phyloP scores from a whole-genome alignment of 2,797 vertebrate genomes.

The Pelodytes ibericus region DNA sequence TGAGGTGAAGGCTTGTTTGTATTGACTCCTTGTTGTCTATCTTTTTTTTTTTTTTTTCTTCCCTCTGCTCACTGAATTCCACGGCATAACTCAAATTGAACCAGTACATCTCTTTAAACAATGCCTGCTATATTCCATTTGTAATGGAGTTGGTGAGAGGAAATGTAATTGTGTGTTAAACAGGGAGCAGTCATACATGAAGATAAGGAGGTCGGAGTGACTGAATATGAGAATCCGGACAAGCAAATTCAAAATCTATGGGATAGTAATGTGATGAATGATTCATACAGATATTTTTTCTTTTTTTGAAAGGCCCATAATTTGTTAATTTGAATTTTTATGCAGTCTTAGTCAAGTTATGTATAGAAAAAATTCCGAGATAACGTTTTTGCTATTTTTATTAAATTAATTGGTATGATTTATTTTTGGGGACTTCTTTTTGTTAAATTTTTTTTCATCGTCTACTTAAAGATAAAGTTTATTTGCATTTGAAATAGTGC shows the following conservation, averaged over 20 bases:
- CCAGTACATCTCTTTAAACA: constrained; percentile 77
- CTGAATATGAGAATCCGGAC: constrained; percentile 60
- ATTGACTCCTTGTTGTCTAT: constrained; percentile 67
- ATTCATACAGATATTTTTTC: constrained; percentile 56
- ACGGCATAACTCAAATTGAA: constrained; percentile 72
- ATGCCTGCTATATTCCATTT: constrained; percentile 71
- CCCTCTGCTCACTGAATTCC: constrained; percentile 71
- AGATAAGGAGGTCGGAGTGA: constrained; percentile 62
- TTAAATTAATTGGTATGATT: constrained; percentile 28
- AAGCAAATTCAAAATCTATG: constrained; percentile 55
- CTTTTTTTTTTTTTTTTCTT: constrained; percentile 44
- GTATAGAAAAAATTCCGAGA: background rate
- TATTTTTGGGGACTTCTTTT: background rate
- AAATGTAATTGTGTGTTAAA: constrained; percentile 68
- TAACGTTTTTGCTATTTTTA: constrained; percentile 1
- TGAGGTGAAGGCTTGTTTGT: constrained; percentile 43
- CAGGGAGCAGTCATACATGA: constrained; percentile 66
- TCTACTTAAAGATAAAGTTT: background rate
- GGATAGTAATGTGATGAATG: constrained; percentile 69
- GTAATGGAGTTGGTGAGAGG: constrained; percentile 65
- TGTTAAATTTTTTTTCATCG: too few relatives aligned
- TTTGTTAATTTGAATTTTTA: constrained; percentile 59
- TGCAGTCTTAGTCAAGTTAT: constrained; percentile 25
- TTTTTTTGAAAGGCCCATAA: constrained; percentile 44
- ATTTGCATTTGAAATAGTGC: background rate